A percentile compares a stretch with the other conserved stretches of the same genome.
These are phyloP conservation scores for Rhizomys pruinosus DNA, from an alignment of 2,113 vertebrate species.

Conservation along the genomic window DNA sequence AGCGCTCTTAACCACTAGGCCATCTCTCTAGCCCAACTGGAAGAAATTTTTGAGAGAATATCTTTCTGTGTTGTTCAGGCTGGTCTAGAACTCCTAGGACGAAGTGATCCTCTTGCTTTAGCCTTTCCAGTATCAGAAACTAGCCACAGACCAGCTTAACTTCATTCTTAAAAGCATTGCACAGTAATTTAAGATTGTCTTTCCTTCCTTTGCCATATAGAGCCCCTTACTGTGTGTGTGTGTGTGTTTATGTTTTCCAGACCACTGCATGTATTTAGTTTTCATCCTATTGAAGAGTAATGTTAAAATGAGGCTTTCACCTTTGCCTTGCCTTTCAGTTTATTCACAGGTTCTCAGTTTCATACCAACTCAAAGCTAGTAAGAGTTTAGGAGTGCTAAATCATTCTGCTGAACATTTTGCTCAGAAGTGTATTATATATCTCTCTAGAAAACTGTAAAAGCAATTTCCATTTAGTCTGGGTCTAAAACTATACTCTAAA, in stretches of 20 bases:
- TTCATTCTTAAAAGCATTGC: not conserved
- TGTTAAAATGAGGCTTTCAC: not conserved
- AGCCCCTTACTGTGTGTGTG: not conserved
- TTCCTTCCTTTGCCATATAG: constrained; percentile 14
- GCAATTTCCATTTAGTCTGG: not conserved
- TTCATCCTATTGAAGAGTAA: not conserved
- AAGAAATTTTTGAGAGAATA: not conserved
- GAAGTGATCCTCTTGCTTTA: not conserved
- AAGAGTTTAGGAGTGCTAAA: not conserved
- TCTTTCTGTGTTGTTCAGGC: not conserved
- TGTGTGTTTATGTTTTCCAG: not conserved
- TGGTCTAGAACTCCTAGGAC: not conserved
- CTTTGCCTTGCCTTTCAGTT: not conserved
- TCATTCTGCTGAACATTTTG: not conserved
- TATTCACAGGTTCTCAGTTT: constrained; percentile 20
- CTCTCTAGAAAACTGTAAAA: constrained; percentile 25
- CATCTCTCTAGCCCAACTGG: too few relatives aligned
- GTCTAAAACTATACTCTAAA: not conserved
- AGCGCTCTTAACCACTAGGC: too few relatives aligned
- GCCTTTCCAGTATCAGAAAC: not conserved
- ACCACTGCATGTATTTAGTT: not conserved
- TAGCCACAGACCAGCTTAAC: not conserved
- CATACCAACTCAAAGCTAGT: not conserved
- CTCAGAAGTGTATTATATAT: not conserved
- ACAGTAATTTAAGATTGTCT: not conserved